Evolutionary conservation across 2,113 vertebrate genomes (phyloP), one percentile per base, ranked within the genome.

Genomic region (Tamias sibiricus): DNA sequence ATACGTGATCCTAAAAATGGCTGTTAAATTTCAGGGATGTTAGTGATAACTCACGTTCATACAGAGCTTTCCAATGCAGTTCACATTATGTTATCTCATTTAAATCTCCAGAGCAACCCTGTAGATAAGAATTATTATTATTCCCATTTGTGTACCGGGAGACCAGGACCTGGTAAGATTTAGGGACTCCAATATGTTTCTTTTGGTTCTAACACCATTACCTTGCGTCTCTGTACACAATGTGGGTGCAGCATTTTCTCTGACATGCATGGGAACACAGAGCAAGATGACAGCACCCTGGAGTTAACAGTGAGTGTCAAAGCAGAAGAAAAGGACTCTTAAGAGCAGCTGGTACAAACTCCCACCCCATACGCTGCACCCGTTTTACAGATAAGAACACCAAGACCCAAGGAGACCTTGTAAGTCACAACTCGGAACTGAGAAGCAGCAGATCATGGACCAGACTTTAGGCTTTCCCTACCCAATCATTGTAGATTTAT

Each of bases 101-200:
- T 57, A 68, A 76, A 28, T 44, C 85, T 40, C 8, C 4, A n/a
- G 57, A 42, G 22, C 14, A 62, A 10, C 35, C 24, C 11, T 42
- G 7, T 59, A 47, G 79, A 4, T 76, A 71, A 57, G 69, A 79
- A 52, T 69, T 8, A 28, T 64, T 75, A 72, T 88, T 71, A n/a
- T 90, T 92, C 8, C 2, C 24, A 54, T 84, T 74, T 87, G 59
- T 42, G 84, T 77, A 47, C 42, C 37, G 62, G 80, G 79, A 85
- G 81, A 35, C 52, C 40, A 47, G 37, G 74, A 44, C 19, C 40
- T 7, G 42, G 32, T 57, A 76, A 86, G 91, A 47, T 47, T 22
- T 30, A 59, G 37, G 75, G 77, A 44, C 85, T 87, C 8, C 4
- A 6, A 42, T 14, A 4, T 24, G 57, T 14, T n/a, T 37, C 42